phyloP scores from a whole-genome alignment of 2,888 invertebrate genomes.

The Diarsia mendica region DNA sequence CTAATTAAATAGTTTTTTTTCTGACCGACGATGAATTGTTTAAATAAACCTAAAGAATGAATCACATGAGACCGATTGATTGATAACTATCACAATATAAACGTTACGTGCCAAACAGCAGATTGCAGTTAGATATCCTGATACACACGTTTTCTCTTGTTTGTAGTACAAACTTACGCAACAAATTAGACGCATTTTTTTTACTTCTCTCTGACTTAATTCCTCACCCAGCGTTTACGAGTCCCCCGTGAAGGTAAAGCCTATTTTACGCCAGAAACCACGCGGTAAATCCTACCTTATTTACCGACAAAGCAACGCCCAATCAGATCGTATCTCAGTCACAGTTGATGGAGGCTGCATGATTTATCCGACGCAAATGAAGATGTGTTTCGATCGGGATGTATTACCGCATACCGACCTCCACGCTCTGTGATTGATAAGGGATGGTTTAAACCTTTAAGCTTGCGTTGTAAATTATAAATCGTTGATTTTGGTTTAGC shows the following conservation, averaged over 20 bases:
- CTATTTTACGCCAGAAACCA: constrained; percentile 14
- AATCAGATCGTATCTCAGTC: constrained; percentile 40
- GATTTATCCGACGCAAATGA: constrained; percentile 61
- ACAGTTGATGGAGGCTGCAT: constrained; percentile 48
- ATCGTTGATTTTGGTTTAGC: not conserved
- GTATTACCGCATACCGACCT: constrained; percentile 16
- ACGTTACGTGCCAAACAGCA: not conserved
- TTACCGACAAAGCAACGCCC: constrained; percentile 33
- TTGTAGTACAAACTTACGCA: constrained; percentile 1
- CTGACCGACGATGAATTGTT: not conserved
- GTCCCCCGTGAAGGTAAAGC: constrained; percentile 5
- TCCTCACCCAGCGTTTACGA: not conserved
- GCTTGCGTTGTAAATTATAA: constrained; percentile 26
- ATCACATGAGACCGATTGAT: not conserved
- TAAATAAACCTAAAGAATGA: not conserved
- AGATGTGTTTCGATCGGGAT: constrained; percentile 44
- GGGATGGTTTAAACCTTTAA: constrained; percentile 2
- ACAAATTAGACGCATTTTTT: not conserved
- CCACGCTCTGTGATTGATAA: constrained; percentile 43
- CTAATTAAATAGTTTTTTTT: not conserved
- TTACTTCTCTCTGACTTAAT: not conserved
- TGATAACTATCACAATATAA: too few species aligned
- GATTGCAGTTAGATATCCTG: not conserved
- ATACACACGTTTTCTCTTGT: not conserved
- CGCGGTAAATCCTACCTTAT: constrained; percentile 18